Percentiles rank a stretch among this genome's conserved stretches.
These are phyloP conservation scores for Pseudonaja textilis DNA, from an alignment of 2,113 vertebrate species.

Conservation along the genomic window DNA sequence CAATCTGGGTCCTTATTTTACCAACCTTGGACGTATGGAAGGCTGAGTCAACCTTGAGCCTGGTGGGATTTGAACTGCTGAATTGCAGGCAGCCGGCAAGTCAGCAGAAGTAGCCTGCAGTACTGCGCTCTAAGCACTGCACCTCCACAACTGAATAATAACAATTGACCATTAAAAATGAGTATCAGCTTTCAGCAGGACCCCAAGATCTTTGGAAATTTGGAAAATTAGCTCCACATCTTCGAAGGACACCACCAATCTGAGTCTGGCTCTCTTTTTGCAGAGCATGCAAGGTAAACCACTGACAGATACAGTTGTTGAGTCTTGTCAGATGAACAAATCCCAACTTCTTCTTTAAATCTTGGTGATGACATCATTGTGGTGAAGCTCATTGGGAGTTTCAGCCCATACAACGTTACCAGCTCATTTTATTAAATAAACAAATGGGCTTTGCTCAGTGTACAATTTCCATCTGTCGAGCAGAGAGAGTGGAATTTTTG, in stretches of 20 bases:
- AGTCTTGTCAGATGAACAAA: neutral
- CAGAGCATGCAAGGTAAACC: neutral
- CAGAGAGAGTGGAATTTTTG: neutral
- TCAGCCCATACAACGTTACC: neutral
- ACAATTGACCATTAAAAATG: neutral
- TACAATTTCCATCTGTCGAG: neutral
- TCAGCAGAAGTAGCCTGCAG: too few species aligned
- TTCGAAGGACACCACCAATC: neutral
- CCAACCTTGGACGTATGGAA: too few species aligned
- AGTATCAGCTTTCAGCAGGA: neutral
- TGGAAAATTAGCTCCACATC: neutral
- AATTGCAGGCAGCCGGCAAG: too few species aligned
- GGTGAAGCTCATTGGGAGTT: neutral
- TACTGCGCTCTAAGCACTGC: too few species aligned
- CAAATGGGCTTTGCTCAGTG: neutral
- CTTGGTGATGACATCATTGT: neutral
- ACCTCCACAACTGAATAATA: neutral
- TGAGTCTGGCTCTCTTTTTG: neutral
- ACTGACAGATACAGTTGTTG: neutral
- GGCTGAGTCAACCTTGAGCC: too few species aligned
- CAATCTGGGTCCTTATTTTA: too few species aligned
- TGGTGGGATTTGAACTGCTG: too few species aligned
- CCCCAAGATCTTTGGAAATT: neutral
- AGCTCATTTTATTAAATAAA: neutral
- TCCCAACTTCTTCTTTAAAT: neutral